These are phyloP conservation scores for Xiphias gladius DNA, from an alignment of 2,113 vertebrate species.

Conservation along the genomic window DNA sequence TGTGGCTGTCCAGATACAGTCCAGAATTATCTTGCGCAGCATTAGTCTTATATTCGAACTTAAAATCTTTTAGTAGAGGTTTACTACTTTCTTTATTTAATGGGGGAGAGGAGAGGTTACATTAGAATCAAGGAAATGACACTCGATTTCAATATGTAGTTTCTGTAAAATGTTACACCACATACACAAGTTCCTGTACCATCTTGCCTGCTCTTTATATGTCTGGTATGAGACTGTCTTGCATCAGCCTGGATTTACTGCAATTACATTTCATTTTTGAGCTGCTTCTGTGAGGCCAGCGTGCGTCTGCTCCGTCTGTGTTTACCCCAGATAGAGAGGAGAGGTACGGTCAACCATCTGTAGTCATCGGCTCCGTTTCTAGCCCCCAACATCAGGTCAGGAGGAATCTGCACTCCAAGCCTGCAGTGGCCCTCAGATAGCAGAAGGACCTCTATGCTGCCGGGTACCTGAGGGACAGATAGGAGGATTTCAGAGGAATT, in stretches of 20 bases:
- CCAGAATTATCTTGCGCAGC: neutral
- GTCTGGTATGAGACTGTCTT: neutral
- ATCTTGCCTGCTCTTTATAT: neutral
- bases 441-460: constrained; percentile 15
- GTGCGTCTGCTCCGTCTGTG: constrained; percentile 36
- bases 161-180: too few relatives aligned
- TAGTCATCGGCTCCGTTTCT: constrained; percentile 64
- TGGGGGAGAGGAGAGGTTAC: too few relatives aligned
- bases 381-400: constrained; percentile 73
- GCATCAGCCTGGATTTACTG: constrained; percentile 25
- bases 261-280: constrained; percentile 32
- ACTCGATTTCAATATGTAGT: too few relatives aligned
- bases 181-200: neutral
- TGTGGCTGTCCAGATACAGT: neutral
- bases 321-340: constrained; percentile 44
- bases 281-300: constrained; percentile 18
- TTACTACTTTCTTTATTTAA: neutral
- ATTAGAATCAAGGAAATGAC: too few relatives aligned
- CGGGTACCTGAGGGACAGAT: constrained; percentile 48
- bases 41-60: neutral
- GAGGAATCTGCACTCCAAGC: constrained; percentile 34
- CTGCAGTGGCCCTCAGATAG: constrained; percentile 24
- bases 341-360: constrained; percentile 43
- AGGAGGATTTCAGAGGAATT: constrained; percentile 27
- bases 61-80: neutral